Evolutionary conservation across 2,797 vertebrate genomes (phyloP).

Genomic region (Apogon hyalosoma): DNA sequence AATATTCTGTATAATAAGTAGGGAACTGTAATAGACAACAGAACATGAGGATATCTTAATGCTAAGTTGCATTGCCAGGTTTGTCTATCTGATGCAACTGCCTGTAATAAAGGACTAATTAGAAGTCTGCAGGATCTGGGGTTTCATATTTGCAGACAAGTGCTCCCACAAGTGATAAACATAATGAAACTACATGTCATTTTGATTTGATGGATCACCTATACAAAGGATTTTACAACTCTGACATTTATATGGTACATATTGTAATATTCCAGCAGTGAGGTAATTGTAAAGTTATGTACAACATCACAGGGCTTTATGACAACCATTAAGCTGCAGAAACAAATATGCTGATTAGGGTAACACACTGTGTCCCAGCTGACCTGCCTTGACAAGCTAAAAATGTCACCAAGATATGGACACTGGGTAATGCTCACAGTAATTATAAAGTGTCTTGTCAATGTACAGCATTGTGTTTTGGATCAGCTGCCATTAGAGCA

Average conservation of each 20-base stretch:
- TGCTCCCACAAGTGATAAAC: not conserved
- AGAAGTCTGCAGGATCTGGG: too few relatives aligned
- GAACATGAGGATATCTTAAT: too few relatives aligned
- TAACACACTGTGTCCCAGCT: conserved; percentile 5
- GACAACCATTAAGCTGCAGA: not conserved
- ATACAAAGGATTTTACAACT: not conserved
- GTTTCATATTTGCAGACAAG: too few relatives aligned
- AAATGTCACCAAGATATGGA: conserved; percentile 15
- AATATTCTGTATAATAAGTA: too few relatives aligned
- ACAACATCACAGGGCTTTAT: conserved; percentile 19
- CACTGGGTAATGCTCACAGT: conserved; percentile 24
- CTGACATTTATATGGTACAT: not conserved
- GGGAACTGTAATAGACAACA: too few relatives aligned
- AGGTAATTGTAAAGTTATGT: conserved; percentile 1
- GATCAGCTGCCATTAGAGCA: conserved; percentile 36
- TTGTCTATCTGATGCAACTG: too few relatives aligned
- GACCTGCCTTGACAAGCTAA: conserved; percentile 13
- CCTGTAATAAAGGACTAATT: too few relatives aligned
- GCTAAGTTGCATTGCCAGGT: too few relatives aligned
- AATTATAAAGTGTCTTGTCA: conserved; percentile 27
- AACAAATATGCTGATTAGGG: conserved; percentile 6
- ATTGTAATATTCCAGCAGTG: conserved; percentile 8
- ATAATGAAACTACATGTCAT: not conserved
- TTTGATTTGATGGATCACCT: not conserved
- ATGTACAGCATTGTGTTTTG: conserved; percentile 37